Conservation (phyloP, 2,113 vertebrate genomes). For the Machaerirhynchus nigripectus region DNA sequence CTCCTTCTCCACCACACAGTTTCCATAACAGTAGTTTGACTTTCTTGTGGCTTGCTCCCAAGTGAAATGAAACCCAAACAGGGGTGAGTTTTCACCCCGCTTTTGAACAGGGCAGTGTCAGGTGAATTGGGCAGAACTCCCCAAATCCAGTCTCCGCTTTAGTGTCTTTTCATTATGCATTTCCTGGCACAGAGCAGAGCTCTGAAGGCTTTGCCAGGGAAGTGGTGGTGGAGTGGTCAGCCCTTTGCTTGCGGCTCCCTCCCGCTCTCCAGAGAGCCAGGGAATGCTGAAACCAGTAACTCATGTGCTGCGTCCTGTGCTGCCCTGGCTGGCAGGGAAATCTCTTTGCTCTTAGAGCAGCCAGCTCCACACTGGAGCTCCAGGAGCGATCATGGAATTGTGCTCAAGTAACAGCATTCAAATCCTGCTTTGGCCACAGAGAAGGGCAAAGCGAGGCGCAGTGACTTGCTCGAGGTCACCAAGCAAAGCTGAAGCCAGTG, state of each 20-base stretch:
- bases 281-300: background rate
- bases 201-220: background rate
- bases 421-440: background rate
- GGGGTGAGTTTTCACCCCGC: background rate
- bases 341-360: background rate
- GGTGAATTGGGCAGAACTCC: background rate
- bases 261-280: background rate
- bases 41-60: background rate
- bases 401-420: background rate
- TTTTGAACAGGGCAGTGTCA: background rate
- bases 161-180: background rate
- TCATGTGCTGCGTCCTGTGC: background rate
- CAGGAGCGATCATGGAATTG: background rate
- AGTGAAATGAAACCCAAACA: background rate
- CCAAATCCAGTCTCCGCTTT: background rate
- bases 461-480: background rate
- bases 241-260: background rate
- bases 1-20: background rate
- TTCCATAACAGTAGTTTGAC: background rate
- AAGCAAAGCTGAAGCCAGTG: background rate
- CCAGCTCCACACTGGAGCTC: background rate
- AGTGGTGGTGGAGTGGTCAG: background rate
- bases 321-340: background rate
- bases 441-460: fast-evolving
- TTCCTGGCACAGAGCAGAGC: background rate